Conservation (phyloP, 2,113 vertebrate species). For the Gallinago paraguaiae region DNA sequence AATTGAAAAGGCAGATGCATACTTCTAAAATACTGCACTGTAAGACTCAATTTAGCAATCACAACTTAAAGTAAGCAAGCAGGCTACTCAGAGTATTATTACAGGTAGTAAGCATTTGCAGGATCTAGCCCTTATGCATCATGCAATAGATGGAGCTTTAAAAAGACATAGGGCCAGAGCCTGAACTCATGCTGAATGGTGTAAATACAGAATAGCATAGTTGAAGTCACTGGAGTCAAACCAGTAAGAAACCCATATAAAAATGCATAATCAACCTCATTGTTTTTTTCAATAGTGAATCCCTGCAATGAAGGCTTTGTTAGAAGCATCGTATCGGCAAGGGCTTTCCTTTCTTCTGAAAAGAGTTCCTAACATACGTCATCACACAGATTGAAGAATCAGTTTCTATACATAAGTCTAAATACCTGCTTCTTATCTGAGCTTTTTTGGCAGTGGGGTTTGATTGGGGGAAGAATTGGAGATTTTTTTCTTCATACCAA, state of each 20-base stretch:
- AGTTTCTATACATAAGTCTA: constrained; percentile 18
- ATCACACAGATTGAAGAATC: constrained; percentile 1
- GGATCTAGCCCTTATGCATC: not conserved
- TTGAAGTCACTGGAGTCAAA: not conserved
- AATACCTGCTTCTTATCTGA: constrained; percentile 9
- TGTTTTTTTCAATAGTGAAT: constrained; percentile 10
- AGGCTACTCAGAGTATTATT: not conserved
- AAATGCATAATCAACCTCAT: not conserved
- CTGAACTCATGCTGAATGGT: not conserved
- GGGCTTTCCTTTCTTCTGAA: constrained; percentile 46
- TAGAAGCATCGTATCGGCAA: not conserved
- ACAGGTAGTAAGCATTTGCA: not conserved
- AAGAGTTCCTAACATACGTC: constrained; percentile 53
- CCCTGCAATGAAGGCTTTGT: constrained; percentile 32
- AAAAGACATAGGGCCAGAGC: not conserved
- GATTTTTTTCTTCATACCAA: not conserved
- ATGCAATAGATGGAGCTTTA: not conserved
- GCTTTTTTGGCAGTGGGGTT: not conserved
- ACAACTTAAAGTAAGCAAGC: not conserved
- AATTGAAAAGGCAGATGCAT: not conserved
- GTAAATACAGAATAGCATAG: not conserved
- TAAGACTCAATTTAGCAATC: not conserved
- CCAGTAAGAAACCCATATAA: not conserved
- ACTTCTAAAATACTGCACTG: not conserved
- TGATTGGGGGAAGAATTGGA: not conserved